Evolutionary conservation across 2,113 vertebrate species (phyloP).

Genomic region (Corydoras maculifer): DNA sequence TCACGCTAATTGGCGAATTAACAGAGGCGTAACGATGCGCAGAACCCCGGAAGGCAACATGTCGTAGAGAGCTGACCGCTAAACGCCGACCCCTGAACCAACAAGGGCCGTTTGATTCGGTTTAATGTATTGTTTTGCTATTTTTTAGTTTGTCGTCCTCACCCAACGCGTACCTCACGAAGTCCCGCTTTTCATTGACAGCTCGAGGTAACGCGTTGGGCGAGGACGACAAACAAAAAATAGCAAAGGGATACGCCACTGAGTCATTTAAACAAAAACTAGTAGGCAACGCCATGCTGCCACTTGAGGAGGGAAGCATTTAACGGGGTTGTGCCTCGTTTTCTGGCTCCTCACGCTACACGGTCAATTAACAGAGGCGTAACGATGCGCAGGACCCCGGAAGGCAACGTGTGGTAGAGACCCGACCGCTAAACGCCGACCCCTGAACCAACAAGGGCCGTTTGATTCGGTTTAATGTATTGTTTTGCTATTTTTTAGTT

Average conservation of each 20-base stretch:
- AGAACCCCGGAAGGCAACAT: neutral
- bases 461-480: constrained; percentile 1
- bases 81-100: constrained; percentile 3
- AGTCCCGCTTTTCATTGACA: constrained; percentile 16
- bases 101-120: neutral
- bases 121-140: constrained; percentile 1
- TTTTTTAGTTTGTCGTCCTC: neutral
- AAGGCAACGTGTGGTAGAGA: neutral
- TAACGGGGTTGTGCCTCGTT: too few relatives aligned
- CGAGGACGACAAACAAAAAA: too few relatives aligned
- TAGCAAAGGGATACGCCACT: too few relatives aligned
- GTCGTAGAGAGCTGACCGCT: neutral
- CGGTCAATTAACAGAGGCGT: neutral
- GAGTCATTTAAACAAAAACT: too few relatives aligned
- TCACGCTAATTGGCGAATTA: neutral
- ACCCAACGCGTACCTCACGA: neutral
- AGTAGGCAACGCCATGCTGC: neutral
- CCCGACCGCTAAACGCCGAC: neutral
- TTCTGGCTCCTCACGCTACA: neutral
- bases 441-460: neutral
- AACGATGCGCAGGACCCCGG: neutral
- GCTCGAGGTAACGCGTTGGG: constrained; percentile 10
- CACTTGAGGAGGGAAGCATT: too few relatives aligned
- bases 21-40: neutral
- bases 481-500: neutral